Evolutionary conservation across 2,797 vertebrate species (phyloP).

Genomic region (Rhinoraja longicauda): DNA sequence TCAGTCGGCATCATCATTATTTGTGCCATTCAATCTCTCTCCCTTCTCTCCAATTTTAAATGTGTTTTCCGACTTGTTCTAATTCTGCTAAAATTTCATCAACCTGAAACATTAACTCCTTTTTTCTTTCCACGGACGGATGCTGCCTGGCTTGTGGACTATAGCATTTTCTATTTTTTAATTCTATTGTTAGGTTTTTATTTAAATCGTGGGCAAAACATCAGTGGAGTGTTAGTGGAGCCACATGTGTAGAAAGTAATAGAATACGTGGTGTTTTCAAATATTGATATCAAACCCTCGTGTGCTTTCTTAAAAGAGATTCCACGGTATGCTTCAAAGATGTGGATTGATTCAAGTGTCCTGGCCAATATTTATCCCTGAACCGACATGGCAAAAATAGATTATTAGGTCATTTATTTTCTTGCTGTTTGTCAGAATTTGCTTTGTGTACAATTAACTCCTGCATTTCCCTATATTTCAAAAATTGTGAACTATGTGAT

Average conservation of each 20-base stretch:
- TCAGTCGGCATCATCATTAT: too few relatives aligned
- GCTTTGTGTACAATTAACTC: not conserved
- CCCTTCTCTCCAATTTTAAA: too few relatives aligned
- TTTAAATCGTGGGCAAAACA: not conserved
- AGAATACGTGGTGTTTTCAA: not conserved
- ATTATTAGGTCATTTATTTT: conserved; percentile 1
- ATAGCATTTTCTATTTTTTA: not conserved
- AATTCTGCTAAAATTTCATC: too few relatives aligned
- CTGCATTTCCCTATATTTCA: not conserved
- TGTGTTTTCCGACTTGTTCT: too few relatives aligned
- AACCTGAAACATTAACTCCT: too few relatives aligned
- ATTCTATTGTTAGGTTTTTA: not conserved
- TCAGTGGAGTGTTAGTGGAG: not conserved
- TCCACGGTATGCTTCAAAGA: not conserved
- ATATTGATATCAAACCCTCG: not conserved
- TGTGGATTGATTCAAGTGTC: not conserved
- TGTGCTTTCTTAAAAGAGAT: not conserved
- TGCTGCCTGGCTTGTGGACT: too few relatives aligned
- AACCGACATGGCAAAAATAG: not conserved
- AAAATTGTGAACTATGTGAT: not conserved
- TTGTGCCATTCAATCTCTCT: too few relatives aligned
- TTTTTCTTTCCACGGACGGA: too few relatives aligned
- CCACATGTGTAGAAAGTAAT: not conserved
- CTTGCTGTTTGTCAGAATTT: not conserved
- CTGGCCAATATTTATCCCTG: not conserved